These are phyloP conservation scores for Caenorhabditis brenneri DNA, from an alignment of 1,140 invertebrate species.

Conservation along the genomic window DNA sequence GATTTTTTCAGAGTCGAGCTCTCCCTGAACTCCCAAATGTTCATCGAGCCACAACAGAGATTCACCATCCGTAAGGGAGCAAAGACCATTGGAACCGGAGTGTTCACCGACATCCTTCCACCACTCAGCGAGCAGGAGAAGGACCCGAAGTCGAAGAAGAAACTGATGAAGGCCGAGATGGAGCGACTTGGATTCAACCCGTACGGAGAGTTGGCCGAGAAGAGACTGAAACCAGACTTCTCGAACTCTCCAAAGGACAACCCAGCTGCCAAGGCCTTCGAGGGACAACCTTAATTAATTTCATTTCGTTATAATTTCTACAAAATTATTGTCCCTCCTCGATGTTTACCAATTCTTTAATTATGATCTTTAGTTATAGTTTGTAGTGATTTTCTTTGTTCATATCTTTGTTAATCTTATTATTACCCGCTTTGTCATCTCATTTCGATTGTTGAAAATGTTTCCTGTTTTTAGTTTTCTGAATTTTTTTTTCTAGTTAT, in stretches of 20 bases:
- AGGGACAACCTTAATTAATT: constrained; percentile 45
- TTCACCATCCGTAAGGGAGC: constrained; percentile 67
- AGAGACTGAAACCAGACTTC: constrained; percentile 67
- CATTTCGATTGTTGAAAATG: background rate
- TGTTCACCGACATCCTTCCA: constrained; percentile 60
- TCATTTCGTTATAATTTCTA: too few species aligned
- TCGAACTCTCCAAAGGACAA: constrained; percentile 64
- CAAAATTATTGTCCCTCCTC: too few species aligned
- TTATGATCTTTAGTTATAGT: background rate
- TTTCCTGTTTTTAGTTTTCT: too few species aligned
- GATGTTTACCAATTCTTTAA: background rate
- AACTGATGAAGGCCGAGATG: constrained; percentile 67
- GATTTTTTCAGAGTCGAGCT: constrained; percentile 63
- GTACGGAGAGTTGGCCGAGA: constrained; percentile 65
- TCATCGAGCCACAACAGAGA: constrained; percentile 69
- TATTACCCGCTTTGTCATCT: background rate
- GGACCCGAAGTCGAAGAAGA: constrained; percentile 64
- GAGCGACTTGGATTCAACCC: constrained; percentile 69
- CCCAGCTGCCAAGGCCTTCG: constrained; percentile 64
- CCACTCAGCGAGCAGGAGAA: constrained; percentile 63
- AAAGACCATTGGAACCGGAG: constrained; percentile 66
- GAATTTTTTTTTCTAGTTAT: too few species aligned
- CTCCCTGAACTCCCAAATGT: constrained; percentile 59
- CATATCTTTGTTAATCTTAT: constrained; percentile 19
- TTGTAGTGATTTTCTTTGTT: background rate